phyloP scores from a whole-genome alignment of 1,140 invertebrate species.

The Oryzaephilus surinamensis region DNA sequence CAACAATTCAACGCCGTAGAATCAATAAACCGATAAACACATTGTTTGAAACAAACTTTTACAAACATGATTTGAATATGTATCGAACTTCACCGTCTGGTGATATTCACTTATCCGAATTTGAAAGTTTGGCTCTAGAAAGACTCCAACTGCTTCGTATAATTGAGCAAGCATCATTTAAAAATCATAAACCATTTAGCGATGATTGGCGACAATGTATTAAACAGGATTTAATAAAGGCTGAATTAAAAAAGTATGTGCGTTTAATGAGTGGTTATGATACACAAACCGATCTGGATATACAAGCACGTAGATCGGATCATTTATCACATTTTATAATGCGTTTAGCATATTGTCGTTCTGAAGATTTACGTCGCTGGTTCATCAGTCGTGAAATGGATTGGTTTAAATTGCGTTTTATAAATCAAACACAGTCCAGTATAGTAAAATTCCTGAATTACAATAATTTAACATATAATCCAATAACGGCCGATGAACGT shows the following conservation, averaged over 20 bases:
- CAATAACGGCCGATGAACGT: constrained; percentile 58
- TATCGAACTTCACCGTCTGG: constrained; percentile 69
- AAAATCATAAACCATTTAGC: constrained; percentile 48
- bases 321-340: constrained; percentile 90
- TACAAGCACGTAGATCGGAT: constrained; percentile 62
- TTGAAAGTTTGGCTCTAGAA: constrained; percentile 78
- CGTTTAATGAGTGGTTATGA: constrained; percentile 17
- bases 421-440: constrained; percentile 47
- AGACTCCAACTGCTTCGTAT: constrained; percentile 68
- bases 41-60: constrained; percentile 36
- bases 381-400: constrained; percentile 84
- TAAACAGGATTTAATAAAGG: constrained; percentile 55
- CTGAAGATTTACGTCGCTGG: constrained; percentile 79
- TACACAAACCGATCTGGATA: constrained; percentile 41
- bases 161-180: constrained; percentile 57
- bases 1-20: constrained; percentile 18
- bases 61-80: constrained; percentile 65
- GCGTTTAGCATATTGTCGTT: constrained; percentile 79
- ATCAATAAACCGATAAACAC: constrained; percentile 9
- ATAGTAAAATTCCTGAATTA: constrained; percentile 59
- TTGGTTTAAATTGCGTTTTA: constrained; percentile 78
- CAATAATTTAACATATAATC: constrained; percentile 46
- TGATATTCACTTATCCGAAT: constrained; percentile 67
- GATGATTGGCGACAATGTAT: constrained; percentile 66
- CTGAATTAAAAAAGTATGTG: constrained; percentile 51